These are phyloP conservation scores for Mimas tiliae DNA, from an alignment of 2,888 invertebrate genomes.

Conservation along the genomic window DNA sequence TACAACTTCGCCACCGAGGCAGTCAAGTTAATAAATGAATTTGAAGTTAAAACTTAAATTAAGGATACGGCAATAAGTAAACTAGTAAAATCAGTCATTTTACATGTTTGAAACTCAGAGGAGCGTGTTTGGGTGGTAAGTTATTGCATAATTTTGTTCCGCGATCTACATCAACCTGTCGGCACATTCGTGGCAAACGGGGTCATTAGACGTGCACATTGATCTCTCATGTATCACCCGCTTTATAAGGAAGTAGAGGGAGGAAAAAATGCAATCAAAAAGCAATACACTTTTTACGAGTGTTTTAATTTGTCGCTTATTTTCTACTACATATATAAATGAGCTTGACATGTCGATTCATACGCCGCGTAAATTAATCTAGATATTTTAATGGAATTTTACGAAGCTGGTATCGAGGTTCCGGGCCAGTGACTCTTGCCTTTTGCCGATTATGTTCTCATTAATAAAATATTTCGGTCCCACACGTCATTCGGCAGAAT, in stretches of 20 bases:
- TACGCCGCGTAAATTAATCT: no score
- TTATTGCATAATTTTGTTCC: constrained; percentile 43
- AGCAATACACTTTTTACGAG: background rate
- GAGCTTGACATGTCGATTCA: no score
- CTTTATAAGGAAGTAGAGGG: background rate
- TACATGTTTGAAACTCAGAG: background rate
- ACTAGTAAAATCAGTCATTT: background rate
- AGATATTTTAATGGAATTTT: no score
- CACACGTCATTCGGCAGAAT: background rate
- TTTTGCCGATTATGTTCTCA: background rate
- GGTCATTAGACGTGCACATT: constrained; percentile 32
- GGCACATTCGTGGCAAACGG: constrained; percentile 32
- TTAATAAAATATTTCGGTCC: constrained; percentile 8
- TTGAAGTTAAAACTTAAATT: no score
- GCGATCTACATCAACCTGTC: constrained; percentile 41
- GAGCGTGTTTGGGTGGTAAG: constrained; percentile 27
- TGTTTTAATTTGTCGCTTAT: background rate
- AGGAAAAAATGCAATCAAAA: constrained; percentile 6
- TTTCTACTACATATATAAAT: no score
- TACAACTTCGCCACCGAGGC: no score
- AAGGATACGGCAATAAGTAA: no score
- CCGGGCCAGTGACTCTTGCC: constrained; percentile 5
- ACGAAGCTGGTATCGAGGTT: background rate
- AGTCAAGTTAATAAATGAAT: no score
- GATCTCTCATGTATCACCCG: constrained; percentile 14